phyloP scores from a whole-genome alignment of 2,797 vertebrate genomes.

The Rhabdomys pumilio region DNA sequence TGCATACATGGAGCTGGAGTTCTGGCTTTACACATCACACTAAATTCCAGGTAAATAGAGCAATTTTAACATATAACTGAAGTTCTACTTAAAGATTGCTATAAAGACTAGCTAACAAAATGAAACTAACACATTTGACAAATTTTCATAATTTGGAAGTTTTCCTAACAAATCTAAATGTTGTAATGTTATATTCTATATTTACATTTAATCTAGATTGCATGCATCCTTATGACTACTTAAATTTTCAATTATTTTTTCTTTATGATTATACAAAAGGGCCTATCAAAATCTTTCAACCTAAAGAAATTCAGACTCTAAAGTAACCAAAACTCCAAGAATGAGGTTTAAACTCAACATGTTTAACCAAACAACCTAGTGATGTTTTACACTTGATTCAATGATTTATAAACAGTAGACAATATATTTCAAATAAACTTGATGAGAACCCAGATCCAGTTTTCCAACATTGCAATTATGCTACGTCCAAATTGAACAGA shows the following conservation, averaged over 20 bases:
- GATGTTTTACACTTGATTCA: neutral
- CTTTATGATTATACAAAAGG: too few relatives aligned
- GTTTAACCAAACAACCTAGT: slow-evolving; percentile 27
- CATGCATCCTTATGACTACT: neutral
- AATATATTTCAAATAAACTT: slow-evolving; percentile 11
- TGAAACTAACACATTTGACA: slow-evolving; percentile 39
- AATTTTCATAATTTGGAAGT: neutral
- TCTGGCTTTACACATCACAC: neutral
- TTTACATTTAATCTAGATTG: neutral
- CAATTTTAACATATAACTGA: slow-evolving; percentile 18
- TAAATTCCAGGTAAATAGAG: slow-evolving; percentile 1
- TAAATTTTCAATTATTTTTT: slow-evolving; percentile 33
- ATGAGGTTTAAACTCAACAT: neutral
- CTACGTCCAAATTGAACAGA: neutral
- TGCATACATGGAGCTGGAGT: neutral
- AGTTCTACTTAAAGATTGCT: slow-evolving; percentile 13
- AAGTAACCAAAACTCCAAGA: slow-evolving; percentile 47
- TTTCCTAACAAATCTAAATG: slow-evolving; percentile 46
- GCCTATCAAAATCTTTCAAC: neutral
- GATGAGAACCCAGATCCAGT: slow-evolving; percentile 11
- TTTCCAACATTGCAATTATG: neutral
- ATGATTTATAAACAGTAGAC: slow-evolving; percentile 16
- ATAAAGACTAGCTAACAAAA: slow-evolving; percentile 44
- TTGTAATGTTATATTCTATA: neutral
- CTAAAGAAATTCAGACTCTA: slow-evolving; percentile 19